Conservation (phyloP, 1,140 invertebrate genomes). For the Scaptomyza graminum region DNA sequence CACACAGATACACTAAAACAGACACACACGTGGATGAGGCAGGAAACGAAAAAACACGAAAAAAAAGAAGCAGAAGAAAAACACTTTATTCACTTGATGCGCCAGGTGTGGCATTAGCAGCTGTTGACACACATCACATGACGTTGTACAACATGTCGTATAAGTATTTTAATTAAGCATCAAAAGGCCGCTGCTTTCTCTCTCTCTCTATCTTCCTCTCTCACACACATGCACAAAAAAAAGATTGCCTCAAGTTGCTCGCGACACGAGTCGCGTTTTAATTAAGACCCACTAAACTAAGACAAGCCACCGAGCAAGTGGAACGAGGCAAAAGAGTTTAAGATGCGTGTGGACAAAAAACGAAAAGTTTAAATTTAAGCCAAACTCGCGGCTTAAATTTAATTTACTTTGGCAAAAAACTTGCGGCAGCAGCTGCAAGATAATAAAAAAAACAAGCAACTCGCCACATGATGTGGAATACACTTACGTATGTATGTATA, state of each 20-base stretch:
- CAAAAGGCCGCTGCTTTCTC: conserved; percentile 49
- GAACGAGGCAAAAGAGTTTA: background rate
- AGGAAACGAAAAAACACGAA: conserved; percentile 15
- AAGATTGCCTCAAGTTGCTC: conserved; percentile 59
- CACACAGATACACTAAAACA: conserved; percentile 6
- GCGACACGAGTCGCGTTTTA: conserved; percentile 66
- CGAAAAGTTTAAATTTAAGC: conserved; percentile 76
- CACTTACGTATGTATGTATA: conserved; percentile 41
- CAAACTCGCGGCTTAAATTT: conserved; percentile 74
- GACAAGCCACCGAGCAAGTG: conserved; percentile 18
- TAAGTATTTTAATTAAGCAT: conserved; percentile 83
- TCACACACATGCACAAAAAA: conserved; percentile 39
- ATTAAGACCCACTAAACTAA: conserved; percentile 77
- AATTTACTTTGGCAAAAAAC: conserved; percentile 76
- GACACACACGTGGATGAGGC: background rate
- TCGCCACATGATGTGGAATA: conserved; percentile 53
- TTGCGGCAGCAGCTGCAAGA: conserved; percentile 65
- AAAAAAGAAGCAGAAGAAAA: background rate
- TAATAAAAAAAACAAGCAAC: conserved; percentile 12
- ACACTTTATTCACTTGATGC: conserved; percentile 8
- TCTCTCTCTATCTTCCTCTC: too few species aligned
- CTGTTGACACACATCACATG: conserved; percentile 73
- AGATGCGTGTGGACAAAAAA: conserved; percentile 31
- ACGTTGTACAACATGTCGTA: conserved; percentile 71
- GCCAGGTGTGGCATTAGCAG: conserved; percentile 63